Base-by-base conservation (phyloP, 2,113 vertebrate genomes). In the Ochotona curzoniae region DNA sequence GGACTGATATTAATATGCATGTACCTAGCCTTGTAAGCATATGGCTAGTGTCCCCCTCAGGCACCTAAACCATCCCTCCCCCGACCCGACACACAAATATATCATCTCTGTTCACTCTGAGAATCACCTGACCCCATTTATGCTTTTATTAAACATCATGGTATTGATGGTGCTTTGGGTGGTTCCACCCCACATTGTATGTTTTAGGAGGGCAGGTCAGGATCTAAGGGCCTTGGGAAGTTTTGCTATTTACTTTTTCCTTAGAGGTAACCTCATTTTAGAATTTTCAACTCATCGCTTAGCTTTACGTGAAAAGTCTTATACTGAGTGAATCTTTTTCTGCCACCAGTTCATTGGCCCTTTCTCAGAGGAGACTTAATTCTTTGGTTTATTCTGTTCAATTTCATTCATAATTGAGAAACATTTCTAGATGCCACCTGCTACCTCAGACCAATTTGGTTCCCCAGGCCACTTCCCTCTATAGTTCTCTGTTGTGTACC, bases 71-170 rank as follows among this genome's bases (percentile, higher is more conserved):
- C 54, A 57, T 17, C 54, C 18, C 2, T 15, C 1, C 23, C 66
- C 80, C 57, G 23, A 11, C 17, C 51, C 32, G 28, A 57, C 54
- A 57, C 12, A 44, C 35, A 83, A 82, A 83, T 75, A 13, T n/a
- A 83, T 93, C 38, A 67, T 17, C 92, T 13, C 7, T 44, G 86
- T 13, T 83, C 30, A 83, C 64, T 92, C 71, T 8, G 81, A 93
- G 47, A 82, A 91, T 87, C 89, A 86, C n/a, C 8, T 44, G 28
- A 81, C n/a, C 11, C 10, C 15, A 74, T 54, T 93, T 91, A n/a
- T 94, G 78, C 90, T 90, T 95, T 92, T 85, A 80, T 93, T 84
- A 82, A 12, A 35, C 23, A 87, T 90, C 20, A 70, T 61, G 93
- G 3, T 81, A 47, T 80, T 87, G 14, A 38, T 82, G 64, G 11